These are phyloP conservation scores for Hirudo medicinalis DNA, from an alignment of 1,140 invertebrate species.

Conservation along the genomic window DNA sequence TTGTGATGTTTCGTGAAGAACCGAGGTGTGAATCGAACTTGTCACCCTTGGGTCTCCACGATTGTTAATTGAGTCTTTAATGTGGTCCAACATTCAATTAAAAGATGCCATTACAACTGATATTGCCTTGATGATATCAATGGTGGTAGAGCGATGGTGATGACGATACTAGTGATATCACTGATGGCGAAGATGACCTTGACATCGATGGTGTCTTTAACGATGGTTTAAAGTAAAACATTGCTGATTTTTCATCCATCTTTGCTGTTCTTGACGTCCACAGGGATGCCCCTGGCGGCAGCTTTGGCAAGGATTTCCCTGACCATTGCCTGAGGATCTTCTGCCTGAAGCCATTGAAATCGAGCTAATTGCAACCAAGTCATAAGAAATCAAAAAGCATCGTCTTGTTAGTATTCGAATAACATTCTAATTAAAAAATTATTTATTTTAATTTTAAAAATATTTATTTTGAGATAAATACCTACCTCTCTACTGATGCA, in stretches of 20 bases:
- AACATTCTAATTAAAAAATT: not conserved
- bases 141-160: not conserved
- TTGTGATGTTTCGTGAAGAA: too few relatives aligned
- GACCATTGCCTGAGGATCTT: slow-evolving; percentile 28
- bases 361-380: not conserved
- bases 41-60: too few relatives aligned
- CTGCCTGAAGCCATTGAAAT: slow-evolving; percentile 25
- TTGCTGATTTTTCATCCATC: not conserved
- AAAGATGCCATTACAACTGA: too few relatives aligned
- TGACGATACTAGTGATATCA: not conserved
- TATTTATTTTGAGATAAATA: not conserved
- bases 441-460: not conserved
- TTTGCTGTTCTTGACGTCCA: not conserved
- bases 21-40: too few relatives aligned
- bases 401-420: not conserved
- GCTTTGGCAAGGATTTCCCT: slow-evolving; percentile 29
- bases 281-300: slow-evolving; percentile 18
- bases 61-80: too few relatives aligned
- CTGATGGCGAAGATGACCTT: not conserved
- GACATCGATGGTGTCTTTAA: not conserved
- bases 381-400: not conserved
- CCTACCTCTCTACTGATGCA: slow-evolving; percentile 34
- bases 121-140: not conserved
- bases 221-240: not conserved
- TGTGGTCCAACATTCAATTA: too few relatives aligned